Percentiles rank a stretch among this genome's conserved stretches.
phyloP scores from a whole-genome alignment of 2,113 vertebrate species.

The Monarcha castaneiventris region DNA sequence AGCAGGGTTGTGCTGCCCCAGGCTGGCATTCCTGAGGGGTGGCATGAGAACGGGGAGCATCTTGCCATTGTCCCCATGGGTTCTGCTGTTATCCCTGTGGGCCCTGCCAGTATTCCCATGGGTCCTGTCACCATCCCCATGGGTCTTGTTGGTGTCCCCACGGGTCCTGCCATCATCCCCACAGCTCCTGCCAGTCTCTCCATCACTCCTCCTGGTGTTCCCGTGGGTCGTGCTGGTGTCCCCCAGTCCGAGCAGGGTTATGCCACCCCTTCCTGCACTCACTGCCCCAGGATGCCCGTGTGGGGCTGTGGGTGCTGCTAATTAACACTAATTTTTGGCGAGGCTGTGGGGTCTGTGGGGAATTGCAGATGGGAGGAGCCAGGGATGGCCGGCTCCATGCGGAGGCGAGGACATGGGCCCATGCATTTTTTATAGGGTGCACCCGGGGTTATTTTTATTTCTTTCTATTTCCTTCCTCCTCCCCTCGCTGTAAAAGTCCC shows the following conservation, averaged over 20 bases:
- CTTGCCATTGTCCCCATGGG: not conserved
- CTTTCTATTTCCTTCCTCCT: constrained; percentile 14
- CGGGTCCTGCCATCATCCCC: not conserved
- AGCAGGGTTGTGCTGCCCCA: not conserved
- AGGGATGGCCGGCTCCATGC: not conserved
- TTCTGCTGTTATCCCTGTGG: no score
- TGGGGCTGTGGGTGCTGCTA: not conserved
- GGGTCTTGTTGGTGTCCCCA: no score
- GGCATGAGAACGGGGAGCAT: not conserved
- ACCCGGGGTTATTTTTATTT: constrained; percentile 45
- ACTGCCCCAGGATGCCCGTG: rapidly evolving
- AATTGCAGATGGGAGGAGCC: not conserved
- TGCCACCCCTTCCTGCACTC: not conserved
- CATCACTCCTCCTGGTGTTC: not conserved
- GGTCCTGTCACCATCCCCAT: rapidly evolving
- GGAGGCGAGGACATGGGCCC: not conserved
- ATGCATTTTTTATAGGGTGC: constrained; percentile 24
- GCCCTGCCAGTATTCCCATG: rapidly evolving
- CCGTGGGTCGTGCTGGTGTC: not conserved
- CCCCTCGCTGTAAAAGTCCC: not conserved
- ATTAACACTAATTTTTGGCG: not conserved
- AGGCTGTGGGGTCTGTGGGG: not conserved
- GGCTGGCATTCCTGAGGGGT: not conserved
- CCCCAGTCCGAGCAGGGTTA: not conserved
- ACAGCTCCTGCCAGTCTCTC: not conserved